Evolutionary conservation across 2,888 invertebrate genomes (phyloP).

Genomic region (Anagyrus pseudococci): DNA sequence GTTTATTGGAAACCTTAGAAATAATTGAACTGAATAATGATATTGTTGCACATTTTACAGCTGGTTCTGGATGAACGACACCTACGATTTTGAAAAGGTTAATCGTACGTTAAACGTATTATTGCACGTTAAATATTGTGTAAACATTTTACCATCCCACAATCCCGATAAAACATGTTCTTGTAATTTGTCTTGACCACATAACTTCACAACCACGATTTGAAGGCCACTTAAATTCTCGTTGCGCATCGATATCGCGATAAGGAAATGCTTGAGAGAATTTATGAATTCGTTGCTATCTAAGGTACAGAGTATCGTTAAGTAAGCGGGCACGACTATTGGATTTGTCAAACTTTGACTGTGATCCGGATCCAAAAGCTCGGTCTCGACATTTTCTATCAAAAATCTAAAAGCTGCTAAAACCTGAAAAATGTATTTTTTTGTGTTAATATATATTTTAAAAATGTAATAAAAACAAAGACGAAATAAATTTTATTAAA

Average conservation of each 20-base stretch:
- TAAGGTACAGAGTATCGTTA: slow-evolving; percentile 66
- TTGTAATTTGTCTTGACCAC: slow-evolving; percentile 64
- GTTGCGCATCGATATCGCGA: slow-evolving; percentile 61
- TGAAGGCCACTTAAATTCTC: slow-evolving; percentile 65
- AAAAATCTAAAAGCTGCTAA: slow-evolving; percentile 67
- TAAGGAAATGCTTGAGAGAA: slow-evolving; percentile 68
- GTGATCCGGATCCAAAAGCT: slow-evolving; percentile 66
- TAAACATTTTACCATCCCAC: slow-evolving; percentile 67
- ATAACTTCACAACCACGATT: slow-evolving; percentile 65
- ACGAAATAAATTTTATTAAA: too few relatives aligned
- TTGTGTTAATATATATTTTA: slow-evolving; percentile 5
- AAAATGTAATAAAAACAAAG: too few relatives aligned
- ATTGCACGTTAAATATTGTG: slow-evolving; percentile 6
- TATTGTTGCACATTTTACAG: slow-evolving; percentile 69
- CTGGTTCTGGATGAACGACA: slow-evolving; percentile 70
- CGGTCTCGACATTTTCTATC: slow-evolving; percentile 68
- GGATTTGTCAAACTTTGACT: slow-evolving; percentile 64
- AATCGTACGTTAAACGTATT: slow-evolving; percentile 4
- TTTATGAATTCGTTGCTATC: slow-evolving; percentile 63
- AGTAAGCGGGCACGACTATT: slow-evolving; percentile 69
- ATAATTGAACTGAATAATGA: slow-evolving; percentile 68
- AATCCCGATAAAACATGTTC: slow-evolving; percentile 70
- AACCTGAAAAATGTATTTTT: too few relatives aligned
- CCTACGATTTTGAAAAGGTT: slow-evolving; percentile 55
- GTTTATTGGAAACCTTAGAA: slow-evolving; percentile 64